Evolutionary conservation across 2,113 vertebrate species (phyloP).

Genomic region (Bostrychus sinensis): DNA sequence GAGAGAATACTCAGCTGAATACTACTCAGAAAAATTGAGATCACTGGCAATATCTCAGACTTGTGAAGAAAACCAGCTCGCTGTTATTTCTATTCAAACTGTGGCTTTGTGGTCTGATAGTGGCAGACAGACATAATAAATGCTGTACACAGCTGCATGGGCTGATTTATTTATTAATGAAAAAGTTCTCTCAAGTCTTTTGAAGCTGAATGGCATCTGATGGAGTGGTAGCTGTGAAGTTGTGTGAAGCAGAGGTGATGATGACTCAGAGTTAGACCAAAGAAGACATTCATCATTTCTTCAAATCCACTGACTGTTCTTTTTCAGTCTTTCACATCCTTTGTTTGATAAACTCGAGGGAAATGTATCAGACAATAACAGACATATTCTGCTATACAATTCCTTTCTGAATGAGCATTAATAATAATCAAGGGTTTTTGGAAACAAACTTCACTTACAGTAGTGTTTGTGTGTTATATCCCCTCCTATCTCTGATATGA

Average conservation of each 20-base stretch:
- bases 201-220: neutral
- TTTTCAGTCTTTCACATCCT: neutral
- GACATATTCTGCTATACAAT: no score
- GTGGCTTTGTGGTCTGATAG: neutral
- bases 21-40: no score
- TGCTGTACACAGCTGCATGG: neutral
- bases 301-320: neutral
- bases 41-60: neutral
- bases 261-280: slow-evolving; percentile 4
- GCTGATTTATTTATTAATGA: slow-evolving; percentile 3
- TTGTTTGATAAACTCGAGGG: neutral
- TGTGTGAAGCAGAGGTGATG: neutral
- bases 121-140: neutral
- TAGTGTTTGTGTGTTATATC: neutral
- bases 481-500: neutral
- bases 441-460: neutral
- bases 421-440: neutral
- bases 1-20: neutral
- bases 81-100: neutral
- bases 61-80: neutral
- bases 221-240: neutral
- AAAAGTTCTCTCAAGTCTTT: neutral
- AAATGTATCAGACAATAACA: neutral
- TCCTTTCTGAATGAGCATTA: neutral
- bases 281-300: slow-evolving; percentile 2